Evolutionary conservation across 2,113 vertebrate genomes (phyloP), one percentile per base, ranked within the genome.

Genomic region (Numida meleagris): DNA sequence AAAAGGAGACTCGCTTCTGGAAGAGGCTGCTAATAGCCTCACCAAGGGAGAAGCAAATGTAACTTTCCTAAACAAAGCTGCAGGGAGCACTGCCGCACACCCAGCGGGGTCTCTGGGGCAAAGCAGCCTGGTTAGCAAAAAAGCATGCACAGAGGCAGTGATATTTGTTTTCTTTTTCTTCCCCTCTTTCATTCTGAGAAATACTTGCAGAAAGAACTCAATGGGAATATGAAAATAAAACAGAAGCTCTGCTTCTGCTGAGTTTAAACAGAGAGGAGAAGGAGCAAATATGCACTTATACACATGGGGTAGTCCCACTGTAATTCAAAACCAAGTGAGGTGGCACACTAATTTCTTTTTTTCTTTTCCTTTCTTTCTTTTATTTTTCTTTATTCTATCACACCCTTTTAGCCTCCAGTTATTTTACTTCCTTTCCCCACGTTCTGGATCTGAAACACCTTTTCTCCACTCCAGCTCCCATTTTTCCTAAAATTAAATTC

Each of bases 51-150:
- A 95, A 96, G 96, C 82, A 94, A 95, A 91, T 72, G 71, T 50
- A 86, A 88, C 95, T 95, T 76, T 61, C 94, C 71, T 67, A 82
- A 93, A 96, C 76, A 90, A 73, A 89, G 68, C 93, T 74, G 86
- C 89, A 61, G 96, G 95, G 94, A 97, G 92, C 95, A 76, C 93
- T 6, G 42, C 94, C 83, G 82, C 89, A 90, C 72, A 67, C 94
- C 85, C 96, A 97, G 96, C 92, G 25, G 96, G 97, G 62, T 53
- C 59, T 83, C 93, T 12, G 78, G 92, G 51, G n/a, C 65, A 92
- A 93, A 96, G 81, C 86, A 91, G 80, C 51, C 61, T 85, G 58
- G 74, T 92, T 86, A 91, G 84, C 20, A 2, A 84, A 94, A 86
- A 73, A 96, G 72, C 93, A 96, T 88, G 79, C 38, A 59, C 85